phyloP scores from a whole-genome alignment of 2,113 vertebrate species.

The Corythaixoides concolor region DNA sequence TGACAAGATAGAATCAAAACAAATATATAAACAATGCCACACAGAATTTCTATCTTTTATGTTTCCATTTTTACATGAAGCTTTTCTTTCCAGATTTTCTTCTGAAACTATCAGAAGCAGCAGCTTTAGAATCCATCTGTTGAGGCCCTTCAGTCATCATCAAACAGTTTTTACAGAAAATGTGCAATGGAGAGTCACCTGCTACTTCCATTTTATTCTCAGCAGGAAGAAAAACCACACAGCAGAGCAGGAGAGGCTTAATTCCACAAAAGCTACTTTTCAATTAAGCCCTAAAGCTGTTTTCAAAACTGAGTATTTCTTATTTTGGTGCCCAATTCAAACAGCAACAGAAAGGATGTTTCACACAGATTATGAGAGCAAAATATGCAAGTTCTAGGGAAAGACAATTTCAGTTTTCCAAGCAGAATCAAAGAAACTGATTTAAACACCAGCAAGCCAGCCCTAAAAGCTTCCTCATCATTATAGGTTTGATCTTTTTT shows the following conservation, averaged over 20 bases:
- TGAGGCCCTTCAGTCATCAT: neutral
- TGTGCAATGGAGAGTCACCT: neutral
- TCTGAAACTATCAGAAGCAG: neutral
- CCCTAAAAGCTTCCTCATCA: neutral
- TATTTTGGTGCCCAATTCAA: neutral
- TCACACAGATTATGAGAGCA: neutral
- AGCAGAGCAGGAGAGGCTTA: neutral
- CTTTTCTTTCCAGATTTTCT: neutral
- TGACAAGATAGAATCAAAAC: neutral
- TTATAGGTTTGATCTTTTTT: neutral
- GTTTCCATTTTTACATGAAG: neutral
- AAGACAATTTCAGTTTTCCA: neutral
- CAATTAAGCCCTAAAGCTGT: neutral
- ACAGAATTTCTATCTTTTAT: neutral
- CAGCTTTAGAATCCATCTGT: neutral
- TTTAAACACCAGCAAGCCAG: neutral
- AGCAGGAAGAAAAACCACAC: neutral
- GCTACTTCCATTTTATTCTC: slow-evolving; percentile 28
- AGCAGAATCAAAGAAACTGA: neutral
- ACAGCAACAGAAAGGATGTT: neutral
- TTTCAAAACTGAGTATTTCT: neutral
- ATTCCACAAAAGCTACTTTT: neutral
- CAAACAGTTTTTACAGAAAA: neutral
- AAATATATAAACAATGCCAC: neutral
- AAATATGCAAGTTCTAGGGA: neutral